Percentiles rank a stretch among this genome's conserved stretches.
Conservation (phyloP, 2,888 invertebrate species). For the Drosophila birchii region DNA sequence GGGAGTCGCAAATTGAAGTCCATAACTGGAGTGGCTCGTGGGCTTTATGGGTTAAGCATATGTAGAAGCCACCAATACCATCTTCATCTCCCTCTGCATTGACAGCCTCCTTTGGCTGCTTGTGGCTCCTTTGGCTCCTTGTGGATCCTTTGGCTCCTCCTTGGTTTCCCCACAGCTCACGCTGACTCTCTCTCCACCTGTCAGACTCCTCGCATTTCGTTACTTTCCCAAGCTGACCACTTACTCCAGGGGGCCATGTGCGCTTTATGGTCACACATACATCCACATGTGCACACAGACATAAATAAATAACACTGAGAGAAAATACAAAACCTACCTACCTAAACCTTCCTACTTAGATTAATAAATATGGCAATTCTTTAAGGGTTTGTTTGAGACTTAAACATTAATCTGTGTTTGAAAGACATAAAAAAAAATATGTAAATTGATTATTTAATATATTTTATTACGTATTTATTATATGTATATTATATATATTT, state of each 20-base stretch:
- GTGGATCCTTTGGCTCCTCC: slow-evolving; percentile 1
- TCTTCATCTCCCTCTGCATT: background rate
- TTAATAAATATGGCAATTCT: too few species aligned
- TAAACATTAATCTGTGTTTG: too few species aligned
- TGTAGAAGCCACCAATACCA: slow-evolving; percentile 8
- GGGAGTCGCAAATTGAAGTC: slow-evolving; percentile 13
- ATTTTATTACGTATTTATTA: background rate
- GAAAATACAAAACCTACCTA: background rate
- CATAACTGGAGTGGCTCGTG: slow-evolving; percentile 5
- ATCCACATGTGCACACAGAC: slow-evolving; percentile 12
- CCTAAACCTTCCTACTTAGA: background rate
- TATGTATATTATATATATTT: too few species aligned
- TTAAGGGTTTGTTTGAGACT: background rate
- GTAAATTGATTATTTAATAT: background rate
- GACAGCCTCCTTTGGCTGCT: background rate
- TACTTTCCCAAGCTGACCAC: slow-evolving; percentile 41
- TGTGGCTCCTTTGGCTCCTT: background rate
- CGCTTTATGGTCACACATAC: slow-evolving; percentile 58
- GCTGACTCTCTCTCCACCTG: slow-evolving; percentile 22
- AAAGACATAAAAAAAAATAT: background rate
- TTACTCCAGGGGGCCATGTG: slow-evolving; percentile 51
- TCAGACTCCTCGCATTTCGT: slow-evolving; percentile 23
- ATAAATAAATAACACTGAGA: slow-evolving; percentile 20
- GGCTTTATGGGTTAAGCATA: slow-evolving; percentile 26
- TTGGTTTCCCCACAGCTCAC: slow-evolving; percentile 2